Evolutionary conservation across 2,888 invertebrate species (phyloP).

Genomic region (Tubulanus polymorphus): DNA sequence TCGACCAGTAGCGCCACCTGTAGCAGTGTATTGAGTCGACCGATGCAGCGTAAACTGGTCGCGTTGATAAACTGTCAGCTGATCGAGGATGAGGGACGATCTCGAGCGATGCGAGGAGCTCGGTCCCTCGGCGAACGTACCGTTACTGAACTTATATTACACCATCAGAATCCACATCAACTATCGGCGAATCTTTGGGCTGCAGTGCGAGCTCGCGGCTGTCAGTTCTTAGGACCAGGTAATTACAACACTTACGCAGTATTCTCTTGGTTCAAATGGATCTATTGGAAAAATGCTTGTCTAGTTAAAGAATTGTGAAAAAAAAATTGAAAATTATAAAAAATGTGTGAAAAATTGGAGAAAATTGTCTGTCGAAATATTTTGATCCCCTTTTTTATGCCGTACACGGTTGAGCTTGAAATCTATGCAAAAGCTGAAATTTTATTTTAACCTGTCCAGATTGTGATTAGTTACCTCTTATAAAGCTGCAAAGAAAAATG

Average conservation of each 20-base stretch:
- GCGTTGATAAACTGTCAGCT: slow-evolving; percentile 89
- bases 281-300: too few species aligned
- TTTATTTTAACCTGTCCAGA: too few species aligned
- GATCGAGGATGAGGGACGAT: slow-evolving; percentile 73
- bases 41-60: slow-evolving; percentile 93
- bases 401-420: too few species aligned
- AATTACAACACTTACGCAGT: slow-evolving; percentile 14
- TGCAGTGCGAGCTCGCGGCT: slow-evolving; percentile 91
- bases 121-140: slow-evolving; percentile 91
- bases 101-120: slow-evolving; percentile 63
- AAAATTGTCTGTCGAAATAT: too few species aligned
- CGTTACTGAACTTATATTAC: slow-evolving; percentile 87
- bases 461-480: too few species aligned
- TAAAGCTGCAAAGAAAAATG: too few species aligned
- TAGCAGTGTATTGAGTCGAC: slow-evolving; percentile 68
- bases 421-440: too few species aligned
- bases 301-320: too few species aligned
- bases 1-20: not conserved
- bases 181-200: slow-evolving; percentile 93
- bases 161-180: slow-evolving; percentile 95
- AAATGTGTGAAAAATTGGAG: too few species aligned
- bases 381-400: too few species aligned
- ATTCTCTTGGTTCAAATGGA: too few species aligned
- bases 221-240: slow-evolving; percentile 94
- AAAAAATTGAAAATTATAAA: slow-evolving; percentile 1